Conservation (phyloP, 2,888 invertebrate species). For the Clitarchus hookeri region DNA sequence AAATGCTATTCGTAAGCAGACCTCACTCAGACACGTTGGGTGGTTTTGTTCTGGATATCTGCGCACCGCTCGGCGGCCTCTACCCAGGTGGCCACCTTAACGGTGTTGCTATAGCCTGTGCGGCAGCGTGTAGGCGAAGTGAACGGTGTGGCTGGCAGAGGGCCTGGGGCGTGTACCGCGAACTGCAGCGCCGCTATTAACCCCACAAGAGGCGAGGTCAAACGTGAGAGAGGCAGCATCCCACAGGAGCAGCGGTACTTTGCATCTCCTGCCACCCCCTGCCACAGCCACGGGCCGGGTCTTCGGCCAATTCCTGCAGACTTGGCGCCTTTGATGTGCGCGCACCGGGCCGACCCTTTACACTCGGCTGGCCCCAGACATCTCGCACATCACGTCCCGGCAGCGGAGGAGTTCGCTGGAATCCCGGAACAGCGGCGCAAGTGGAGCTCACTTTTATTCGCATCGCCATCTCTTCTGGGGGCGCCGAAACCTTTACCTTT, state of each 20-base stretch:
- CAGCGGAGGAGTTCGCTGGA: background rate
- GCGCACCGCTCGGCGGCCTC: too few relatives aligned
- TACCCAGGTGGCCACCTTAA: too few relatives aligned
- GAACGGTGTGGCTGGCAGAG: too few relatives aligned
- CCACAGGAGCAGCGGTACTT: background rate
- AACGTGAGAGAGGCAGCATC: background rate
- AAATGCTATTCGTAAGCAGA: too few relatives aligned
- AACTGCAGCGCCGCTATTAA: background rate
- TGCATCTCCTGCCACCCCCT: background rate
- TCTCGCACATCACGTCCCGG: background rate
- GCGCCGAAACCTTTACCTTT: background rate
- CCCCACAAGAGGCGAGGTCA: background rate
- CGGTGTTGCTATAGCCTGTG: too few relatives aligned
- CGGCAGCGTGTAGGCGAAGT: too few relatives aligned
- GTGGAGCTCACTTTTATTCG: background rate
- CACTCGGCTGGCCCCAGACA: background rate
- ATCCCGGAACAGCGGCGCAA: background rate
- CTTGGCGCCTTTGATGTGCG: background rate
- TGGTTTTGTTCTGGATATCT: too few relatives aligned
- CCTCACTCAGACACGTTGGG: too few relatives aligned
- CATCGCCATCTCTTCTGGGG: background rate
- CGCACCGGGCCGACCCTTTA: background rate
- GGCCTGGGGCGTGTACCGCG: too few relatives aligned
- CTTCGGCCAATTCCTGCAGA: conserved; percentile 7
- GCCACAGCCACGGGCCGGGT: background rate